These are phyloP conservation scores for Megaceryle maxima DNA, from an alignment of 2,113 vertebrate genomes.

Conservation along the genomic window DNA sequence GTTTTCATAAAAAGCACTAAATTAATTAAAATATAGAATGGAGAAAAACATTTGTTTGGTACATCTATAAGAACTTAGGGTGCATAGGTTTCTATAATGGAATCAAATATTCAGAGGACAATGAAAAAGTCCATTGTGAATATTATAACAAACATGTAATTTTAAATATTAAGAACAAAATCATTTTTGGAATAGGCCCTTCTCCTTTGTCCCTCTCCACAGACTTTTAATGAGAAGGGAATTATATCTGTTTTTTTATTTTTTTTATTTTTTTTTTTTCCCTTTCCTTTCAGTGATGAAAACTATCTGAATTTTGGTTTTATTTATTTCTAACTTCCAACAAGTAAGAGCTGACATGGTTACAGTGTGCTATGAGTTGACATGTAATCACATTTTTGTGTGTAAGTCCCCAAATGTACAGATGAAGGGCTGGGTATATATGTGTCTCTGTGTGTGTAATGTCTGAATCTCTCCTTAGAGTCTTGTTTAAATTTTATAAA, in stretches of 20 bases:
- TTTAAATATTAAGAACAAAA: slow-evolving; percentile 11
- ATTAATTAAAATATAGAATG: neutral
- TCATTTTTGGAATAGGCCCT: neutral
- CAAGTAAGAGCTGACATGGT: neutral
- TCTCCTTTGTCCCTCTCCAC: neutral
- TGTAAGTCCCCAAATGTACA: neutral
- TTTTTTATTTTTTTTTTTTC: neutral
- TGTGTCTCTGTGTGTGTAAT: neutral
- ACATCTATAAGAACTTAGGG: neutral
- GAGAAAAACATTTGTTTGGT: neutral
- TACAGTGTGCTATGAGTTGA: neutral
- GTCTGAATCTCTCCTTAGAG: neutral
- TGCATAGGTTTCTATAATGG: neutral
- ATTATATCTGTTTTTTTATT: neutral
- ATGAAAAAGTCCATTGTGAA: neutral
- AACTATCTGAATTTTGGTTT: neutral
- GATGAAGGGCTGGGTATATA: neutral
- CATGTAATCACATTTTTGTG: neutral
- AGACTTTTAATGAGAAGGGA: neutral
- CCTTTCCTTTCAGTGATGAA: neutral
- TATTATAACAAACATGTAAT: neutral
- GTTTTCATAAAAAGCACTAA: neutral
- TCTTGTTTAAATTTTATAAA: neutral
- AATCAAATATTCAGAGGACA: neutral
- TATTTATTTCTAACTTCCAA: neutral